These are phyloP conservation scores for Trematocara stigmaticum DNA, from an alignment of 2,113 vertebrate genomes.

Conservation along the genomic window DNA sequence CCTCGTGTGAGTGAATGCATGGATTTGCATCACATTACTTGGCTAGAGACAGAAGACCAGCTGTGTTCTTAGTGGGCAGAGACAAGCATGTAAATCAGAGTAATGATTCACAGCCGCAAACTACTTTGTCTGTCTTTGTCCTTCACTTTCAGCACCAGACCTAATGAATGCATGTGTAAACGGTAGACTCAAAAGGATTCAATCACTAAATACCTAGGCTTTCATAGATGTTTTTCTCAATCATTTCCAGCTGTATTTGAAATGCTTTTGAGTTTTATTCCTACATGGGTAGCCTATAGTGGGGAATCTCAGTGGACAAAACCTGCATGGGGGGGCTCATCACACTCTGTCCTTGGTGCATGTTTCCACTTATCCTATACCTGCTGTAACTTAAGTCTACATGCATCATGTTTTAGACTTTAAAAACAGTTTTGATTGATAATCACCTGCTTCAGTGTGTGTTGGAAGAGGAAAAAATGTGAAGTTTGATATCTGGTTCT, in stretches of 20 bases:
- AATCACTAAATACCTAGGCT: background rate
- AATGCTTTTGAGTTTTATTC: slow-evolving; percentile 13
- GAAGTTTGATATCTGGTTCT: background rate
- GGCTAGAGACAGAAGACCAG: background rate
- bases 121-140: background rate
- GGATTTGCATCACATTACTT: slow-evolving; percentile 9
- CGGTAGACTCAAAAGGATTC: slow-evolving; percentile 19
- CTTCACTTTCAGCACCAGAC: background rate
- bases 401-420: background rate
- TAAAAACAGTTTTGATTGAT: background rate
- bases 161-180: slow-evolving; percentile 5
- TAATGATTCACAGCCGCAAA: background rate
- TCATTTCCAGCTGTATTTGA: slow-evolving; percentile 27
- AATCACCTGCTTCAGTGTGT: background rate
- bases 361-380: slow-evolving; percentile 13
- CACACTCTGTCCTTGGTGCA: slow-evolving; percentile 26
- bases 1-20: slow-evolving; percentile 21
- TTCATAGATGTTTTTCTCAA: background rate
- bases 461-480: background rate
- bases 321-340: slow-evolving; percentile 32
- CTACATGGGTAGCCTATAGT: background rate
- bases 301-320: background rate
- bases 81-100: slow-evolving; percentile 16
- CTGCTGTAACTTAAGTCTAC: background rate
- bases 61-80: background rate